Percentiles rank a stretch among this genome's conserved stretches.
Conservation (phyloP, 2,113 vertebrate genomes). For the Phrynocephalus versicolor region DNA sequence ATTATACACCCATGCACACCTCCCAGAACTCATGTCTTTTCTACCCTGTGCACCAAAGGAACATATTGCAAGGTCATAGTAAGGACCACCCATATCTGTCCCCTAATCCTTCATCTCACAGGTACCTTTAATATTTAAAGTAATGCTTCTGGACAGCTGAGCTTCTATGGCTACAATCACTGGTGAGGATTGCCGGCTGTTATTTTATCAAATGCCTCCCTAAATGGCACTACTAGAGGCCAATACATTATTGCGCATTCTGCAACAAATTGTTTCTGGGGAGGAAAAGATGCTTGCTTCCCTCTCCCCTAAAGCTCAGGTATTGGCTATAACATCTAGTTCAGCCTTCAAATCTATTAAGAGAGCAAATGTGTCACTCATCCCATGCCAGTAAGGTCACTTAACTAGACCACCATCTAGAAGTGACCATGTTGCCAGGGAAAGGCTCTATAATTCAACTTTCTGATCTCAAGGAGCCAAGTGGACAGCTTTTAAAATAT, state of each 20-base stretch:
- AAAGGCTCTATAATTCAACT: neutral
- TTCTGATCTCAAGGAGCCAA: neutral
- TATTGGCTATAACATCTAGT: neutral
- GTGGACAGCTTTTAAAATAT: fast-evolving
- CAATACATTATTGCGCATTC: too few species aligned
- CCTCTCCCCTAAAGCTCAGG: neutral
- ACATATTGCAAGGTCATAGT: neutral
- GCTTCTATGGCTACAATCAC: neutral
- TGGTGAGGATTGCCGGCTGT: neutral
- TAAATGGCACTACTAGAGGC: too few species aligned
- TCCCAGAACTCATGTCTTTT: neutral
- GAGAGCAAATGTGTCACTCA: neutral
- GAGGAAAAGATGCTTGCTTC: neutral
- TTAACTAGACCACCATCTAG: neutral
- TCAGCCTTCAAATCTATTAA: neutral
- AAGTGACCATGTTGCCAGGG: neutral
- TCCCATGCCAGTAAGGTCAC: neutral
- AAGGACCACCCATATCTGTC: too few species aligned
- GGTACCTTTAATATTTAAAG: neutral
- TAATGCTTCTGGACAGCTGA: neutral
- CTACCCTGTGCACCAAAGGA: too few species aligned
- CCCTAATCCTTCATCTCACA: neutral
- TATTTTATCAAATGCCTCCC: neutral
- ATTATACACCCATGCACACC: neutral
- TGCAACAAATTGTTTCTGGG: too few species aligned